Percentiles rank a stretch among this genome's conserved stretches.
phyloP scores from a whole-genome alignment of 2,888 invertebrate genomes.

The Apomyelois bistriatella region DNA sequence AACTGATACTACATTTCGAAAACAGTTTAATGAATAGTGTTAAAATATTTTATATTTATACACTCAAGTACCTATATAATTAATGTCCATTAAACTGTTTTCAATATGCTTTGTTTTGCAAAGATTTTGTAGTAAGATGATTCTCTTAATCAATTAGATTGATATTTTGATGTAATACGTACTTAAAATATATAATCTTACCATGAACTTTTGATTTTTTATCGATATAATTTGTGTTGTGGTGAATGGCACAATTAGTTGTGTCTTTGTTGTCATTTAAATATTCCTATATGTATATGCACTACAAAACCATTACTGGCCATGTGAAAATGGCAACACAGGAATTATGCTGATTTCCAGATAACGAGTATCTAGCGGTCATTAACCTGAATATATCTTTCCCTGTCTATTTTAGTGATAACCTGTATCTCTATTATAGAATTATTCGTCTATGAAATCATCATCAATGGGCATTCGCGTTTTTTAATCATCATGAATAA shows the following conservation, averaged over 20 bases:
- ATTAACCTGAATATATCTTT: not conserved
- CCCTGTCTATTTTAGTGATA: not conserved
- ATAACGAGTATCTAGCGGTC: not conserved
- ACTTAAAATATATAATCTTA: conserved; percentile 22
- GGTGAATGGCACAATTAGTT: conserved; percentile 59
- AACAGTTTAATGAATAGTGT: conserved; percentile 33
- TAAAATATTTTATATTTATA: conserved; percentile 18
- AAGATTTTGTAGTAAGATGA: conserved; percentile 21
- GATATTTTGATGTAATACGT: conserved; percentile 2
- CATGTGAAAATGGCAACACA: conserved; percentile 52
- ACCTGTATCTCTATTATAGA: too few relatives aligned
- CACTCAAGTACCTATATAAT: not conserved
- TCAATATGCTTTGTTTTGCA: too few relatives aligned
- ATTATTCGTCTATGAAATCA: too few relatives aligned
- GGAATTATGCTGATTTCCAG: conserved; percentile 25
- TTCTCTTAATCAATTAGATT: conserved; percentile 15
- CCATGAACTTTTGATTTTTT: conserved; percentile 26
- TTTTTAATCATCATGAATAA: too few relatives aligned
- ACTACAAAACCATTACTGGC: conserved; percentile 56
- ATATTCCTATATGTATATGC: not conserved
- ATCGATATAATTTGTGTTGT: conserved; percentile 32
- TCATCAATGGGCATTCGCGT: too few relatives aligned
- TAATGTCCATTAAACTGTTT: conserved; percentile 25
- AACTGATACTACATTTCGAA: conserved; percentile 43
- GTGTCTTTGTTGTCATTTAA: conserved; percentile 33